phyloP scores from a whole-genome alignment of 2,797 vertebrate genomes.

The Podarcis lilfordi region DNA sequence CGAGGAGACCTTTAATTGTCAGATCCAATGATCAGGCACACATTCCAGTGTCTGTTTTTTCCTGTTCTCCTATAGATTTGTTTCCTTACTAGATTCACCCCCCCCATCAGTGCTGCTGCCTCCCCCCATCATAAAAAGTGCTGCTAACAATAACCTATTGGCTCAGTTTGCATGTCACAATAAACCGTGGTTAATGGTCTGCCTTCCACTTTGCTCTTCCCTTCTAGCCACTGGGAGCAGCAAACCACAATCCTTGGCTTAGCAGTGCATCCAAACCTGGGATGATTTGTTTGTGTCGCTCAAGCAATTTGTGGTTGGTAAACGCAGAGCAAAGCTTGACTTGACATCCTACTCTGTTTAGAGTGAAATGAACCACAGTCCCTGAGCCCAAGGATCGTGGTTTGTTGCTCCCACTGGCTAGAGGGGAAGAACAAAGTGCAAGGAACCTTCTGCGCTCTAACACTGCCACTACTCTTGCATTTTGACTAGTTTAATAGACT shows the following conservation, averaged over 20 bases:
- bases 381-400: not conserved
- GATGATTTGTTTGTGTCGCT: not conserved
- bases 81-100: not conserved
- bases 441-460: not conserved
- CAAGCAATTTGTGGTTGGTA: not conserved
- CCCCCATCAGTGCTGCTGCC: not conserved
- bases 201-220: not conserved
- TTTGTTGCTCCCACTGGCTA: not conserved
- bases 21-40: not conserved
- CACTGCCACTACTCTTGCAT: constrained; percentile 20
- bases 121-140: not conserved
- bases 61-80: not conserved
- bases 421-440: not conserved
- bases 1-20: not conserved
- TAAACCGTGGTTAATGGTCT: not conserved
- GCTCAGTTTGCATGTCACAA: not conserved
- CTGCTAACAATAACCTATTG: not conserved
- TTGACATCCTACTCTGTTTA: not conserved
- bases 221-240: not conserved
- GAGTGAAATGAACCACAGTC: not conserved
- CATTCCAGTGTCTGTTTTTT: constrained; percentile 15
- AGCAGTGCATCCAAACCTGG: not conserved
- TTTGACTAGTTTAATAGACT: constrained; percentile 52
- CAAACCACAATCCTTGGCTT: not conserved
- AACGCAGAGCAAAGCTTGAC: not conserved